Evolutionary conservation across 2,888 invertebrate species (phyloP).

Genomic region (Thera obeliscata): DNA sequence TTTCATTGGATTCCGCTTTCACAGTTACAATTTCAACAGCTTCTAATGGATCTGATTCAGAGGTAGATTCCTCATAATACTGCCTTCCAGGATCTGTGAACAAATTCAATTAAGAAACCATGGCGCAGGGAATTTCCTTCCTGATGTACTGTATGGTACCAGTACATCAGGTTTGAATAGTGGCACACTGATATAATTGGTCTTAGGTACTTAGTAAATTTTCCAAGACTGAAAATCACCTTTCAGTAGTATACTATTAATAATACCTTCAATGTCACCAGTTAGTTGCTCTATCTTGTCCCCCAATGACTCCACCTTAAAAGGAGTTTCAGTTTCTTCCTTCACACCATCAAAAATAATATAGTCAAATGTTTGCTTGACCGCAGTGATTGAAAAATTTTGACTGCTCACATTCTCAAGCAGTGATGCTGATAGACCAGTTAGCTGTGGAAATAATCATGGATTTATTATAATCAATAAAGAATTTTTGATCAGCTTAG

Average conservation of each 20-base stretch:
- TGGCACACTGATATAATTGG: no score
- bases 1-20: conserved; percentile 8
- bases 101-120: background rate
- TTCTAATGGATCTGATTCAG: conserved; percentile 19
- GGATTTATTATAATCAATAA: background rate
- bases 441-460: background rate
- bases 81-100: conserved; percentile 6
- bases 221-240: no score
- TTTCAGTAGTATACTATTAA: no score
- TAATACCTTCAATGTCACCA: conserved; percentile 9
- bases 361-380: conserved; percentile 7
- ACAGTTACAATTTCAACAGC: conserved; percentile 10
- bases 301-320: conserved; percentile 2
- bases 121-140: background rate
- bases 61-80: background rate
- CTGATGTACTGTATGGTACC: no score
- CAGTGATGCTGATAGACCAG: background rate
- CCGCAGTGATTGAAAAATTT: background rate
- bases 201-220: no score
- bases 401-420: background rate
- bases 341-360: conserved; percentile 1
- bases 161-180: no score
- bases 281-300: background rate
- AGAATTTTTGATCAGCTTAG: no score
- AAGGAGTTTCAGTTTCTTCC: conserved; percentile 4